Conservation (phyloP, 2,797 vertebrate species). For the Australoheros facetus region DNA sequence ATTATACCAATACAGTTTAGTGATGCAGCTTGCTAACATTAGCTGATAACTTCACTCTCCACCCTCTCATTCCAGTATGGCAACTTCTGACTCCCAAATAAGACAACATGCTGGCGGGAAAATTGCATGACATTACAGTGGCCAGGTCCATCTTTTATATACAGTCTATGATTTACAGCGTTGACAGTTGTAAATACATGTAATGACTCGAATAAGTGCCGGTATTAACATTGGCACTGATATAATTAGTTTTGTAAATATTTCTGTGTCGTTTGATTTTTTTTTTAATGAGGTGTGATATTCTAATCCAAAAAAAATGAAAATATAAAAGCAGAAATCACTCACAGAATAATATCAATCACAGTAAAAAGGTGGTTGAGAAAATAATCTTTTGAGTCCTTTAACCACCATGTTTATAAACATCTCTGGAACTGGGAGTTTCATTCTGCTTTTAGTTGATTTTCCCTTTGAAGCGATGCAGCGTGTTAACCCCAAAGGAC, state of each 20-base stretch:
- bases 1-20: neutral
- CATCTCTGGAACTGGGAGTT: slow-evolving; percentile 26
- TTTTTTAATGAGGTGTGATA: neutral
- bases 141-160: neutral
- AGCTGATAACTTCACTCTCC: neutral
- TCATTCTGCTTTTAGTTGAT: slow-evolving; percentile 30
- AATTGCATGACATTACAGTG: neutral
- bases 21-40: neutral
- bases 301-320: neutral
- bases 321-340: neutral
- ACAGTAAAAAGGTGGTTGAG: neutral
- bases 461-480: slow-evolving; percentile 29
- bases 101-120: neutral
- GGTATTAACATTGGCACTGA: neutral
- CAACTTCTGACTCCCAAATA: neutral
- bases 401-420: slow-evolving; percentile 17
- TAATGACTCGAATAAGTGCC: neutral
- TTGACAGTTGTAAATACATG: neutral
- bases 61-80: neutral
- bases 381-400: slow-evolving; percentile 11
- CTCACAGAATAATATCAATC: neutral
- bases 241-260: neutral
- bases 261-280: neutral
- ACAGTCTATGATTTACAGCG: neutral
- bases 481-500: slow-evolving; percentile 37